Evolutionary conservation across 2,888 invertebrate species (phyloP).

Genomic region (Nezara viridula): DNA sequence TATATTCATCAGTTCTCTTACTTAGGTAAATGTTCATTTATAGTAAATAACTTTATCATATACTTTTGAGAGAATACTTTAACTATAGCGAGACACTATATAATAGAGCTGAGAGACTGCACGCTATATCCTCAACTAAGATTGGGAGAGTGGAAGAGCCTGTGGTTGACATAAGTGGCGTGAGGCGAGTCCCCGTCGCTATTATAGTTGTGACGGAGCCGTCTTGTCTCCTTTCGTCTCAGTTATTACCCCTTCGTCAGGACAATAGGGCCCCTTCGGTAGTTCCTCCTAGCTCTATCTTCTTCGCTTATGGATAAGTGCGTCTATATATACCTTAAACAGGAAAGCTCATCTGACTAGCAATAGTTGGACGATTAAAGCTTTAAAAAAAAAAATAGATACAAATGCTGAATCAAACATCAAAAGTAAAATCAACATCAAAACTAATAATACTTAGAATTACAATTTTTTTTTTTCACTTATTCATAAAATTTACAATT

Average conservation of each 20-base stretch:
- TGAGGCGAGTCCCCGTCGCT: background rate
- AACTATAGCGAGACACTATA: background rate
- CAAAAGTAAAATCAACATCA: no score
- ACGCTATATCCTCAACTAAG: background rate
- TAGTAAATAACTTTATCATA: no score
- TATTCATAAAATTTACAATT: no score
- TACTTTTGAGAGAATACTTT: background rate
- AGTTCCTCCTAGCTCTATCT: background rate
- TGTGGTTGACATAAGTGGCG: background rate
- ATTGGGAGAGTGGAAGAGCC: background rate
- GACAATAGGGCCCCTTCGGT: background rate
- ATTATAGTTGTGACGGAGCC: constrained; percentile 7
- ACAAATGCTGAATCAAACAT: no score
- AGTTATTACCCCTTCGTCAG: background rate
- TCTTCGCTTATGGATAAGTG: background rate
- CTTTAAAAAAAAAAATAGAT: no score
- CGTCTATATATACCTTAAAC: background rate
- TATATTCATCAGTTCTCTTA: no score
- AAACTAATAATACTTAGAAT: no score
- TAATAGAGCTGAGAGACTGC: background rate
- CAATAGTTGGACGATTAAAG: background rate
- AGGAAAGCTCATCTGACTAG: background rate
- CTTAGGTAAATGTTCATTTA: no score
- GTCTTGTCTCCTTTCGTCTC: background rate
- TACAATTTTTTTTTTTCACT: no score